phyloP scores from a whole-genome alignment of 1,140 invertebrate species.

The Ephestia elutella region DNA sequence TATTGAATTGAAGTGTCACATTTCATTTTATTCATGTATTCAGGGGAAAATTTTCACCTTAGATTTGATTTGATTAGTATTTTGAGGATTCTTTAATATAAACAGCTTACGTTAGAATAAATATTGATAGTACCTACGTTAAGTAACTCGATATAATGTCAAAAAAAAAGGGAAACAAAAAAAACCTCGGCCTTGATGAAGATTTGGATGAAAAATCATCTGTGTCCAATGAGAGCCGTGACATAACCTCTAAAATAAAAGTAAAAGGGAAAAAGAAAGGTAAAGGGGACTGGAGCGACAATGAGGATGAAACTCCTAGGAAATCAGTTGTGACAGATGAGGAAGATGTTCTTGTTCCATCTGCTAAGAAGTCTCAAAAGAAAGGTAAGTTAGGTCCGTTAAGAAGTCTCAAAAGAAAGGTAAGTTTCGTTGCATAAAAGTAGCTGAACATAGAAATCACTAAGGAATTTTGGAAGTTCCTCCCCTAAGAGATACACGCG shows the following conservation, averaged over 20 bases:
- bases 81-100: too few species aligned
- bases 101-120: too few species aligned
- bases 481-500: too few species aligned
- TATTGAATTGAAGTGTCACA: too few species aligned
- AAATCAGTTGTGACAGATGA: conserved; percentile 66
- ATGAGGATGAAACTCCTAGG: conserved; percentile 58
- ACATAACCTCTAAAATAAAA: conserved; percentile 74
- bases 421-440: too few species aligned
- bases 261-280: conserved; percentile 70
- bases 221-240: conserved; percentile 44
- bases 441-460: too few species aligned
- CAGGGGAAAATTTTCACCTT: too few species aligned
- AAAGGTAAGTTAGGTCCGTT: conserved; percentile 64
- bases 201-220: conserved; percentile 73
- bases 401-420: conserved; percentile 75
- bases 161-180: conserved; percentile 78
- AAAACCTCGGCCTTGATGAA: conserved; percentile 76
- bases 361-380: conserved; percentile 69
- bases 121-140: too few species aligned
- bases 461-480: too few species aligned
- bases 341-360: conserved; percentile 65
- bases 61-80: too few species aligned
- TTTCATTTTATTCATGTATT: too few species aligned
- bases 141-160: conserved; percentile 59
- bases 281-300: conserved; percentile 74